A percentile compares a stretch with the other conserved stretches of the same genome.
phyloP scores from a whole-genome alignment of 2,113 vertebrate species.

The Saccopteryx leptura region DNA sequence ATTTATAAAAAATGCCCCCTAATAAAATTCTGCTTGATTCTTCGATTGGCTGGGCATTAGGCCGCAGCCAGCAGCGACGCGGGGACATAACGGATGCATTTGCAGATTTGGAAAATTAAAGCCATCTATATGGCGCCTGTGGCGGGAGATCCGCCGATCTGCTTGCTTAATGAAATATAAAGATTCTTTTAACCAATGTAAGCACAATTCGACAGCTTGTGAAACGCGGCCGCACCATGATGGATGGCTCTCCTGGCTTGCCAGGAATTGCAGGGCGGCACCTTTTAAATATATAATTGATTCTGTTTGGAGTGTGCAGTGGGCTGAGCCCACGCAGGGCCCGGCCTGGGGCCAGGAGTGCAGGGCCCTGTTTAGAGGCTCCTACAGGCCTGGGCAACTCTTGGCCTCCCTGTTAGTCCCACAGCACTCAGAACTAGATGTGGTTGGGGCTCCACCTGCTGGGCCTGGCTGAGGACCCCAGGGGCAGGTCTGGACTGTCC shows the following conservation, averaged over 20 bases:
- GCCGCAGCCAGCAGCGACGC: constrained; percentile 86
- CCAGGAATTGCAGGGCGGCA: constrained; percentile 91
- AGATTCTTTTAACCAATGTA: constrained; percentile 95
- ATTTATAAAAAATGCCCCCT: constrained; percentile 85
- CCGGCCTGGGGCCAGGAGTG: constrained; percentile 64
- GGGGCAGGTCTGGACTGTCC: neutral
- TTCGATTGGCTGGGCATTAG: constrained; percentile 85
- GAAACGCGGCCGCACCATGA: constrained; percentile 89
- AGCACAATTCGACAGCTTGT: constrained; percentile 94
- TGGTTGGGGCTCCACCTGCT: neutral
- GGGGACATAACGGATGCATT: constrained; percentile 92
- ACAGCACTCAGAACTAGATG: neutral
- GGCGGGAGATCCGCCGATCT: constrained; percentile 91
- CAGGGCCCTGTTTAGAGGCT: constrained; percentile 47
- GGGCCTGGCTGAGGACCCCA: neutral
- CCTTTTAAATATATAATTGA: constrained; percentile 94
- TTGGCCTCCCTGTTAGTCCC: neutral
- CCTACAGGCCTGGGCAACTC: neutral
- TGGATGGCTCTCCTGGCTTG: constrained; percentile 90
- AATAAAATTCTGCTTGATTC: constrained; percentile 87
- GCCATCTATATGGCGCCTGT: constrained; percentile 92
- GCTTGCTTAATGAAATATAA: constrained; percentile 95
- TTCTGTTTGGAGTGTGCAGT: constrained; percentile 87
- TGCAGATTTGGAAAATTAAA: constrained; percentile 93
- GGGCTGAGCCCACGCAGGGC: constrained; percentile 77